phyloP scores from a whole-genome alignment of 2,888 invertebrate genomes.

The Cephus runcator region DNA sequence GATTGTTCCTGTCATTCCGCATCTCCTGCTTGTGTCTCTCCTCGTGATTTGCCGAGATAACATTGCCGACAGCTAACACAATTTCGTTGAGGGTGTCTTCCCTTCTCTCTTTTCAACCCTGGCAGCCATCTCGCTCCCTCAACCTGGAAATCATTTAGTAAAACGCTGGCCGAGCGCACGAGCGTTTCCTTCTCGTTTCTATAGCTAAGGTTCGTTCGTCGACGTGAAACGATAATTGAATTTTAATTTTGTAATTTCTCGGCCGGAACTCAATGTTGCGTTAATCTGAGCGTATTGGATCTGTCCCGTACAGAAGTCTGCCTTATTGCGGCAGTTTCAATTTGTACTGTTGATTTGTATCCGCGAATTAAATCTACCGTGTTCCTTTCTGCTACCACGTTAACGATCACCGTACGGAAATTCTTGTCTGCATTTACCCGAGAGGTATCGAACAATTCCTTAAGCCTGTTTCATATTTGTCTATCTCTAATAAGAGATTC shows the following conservation, averaged over 20 bases:
- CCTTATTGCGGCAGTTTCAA: conserved; percentile 12
- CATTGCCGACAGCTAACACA: conserved; percentile 40
- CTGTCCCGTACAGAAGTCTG: conserved; percentile 17
- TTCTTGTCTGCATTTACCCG: neutral
- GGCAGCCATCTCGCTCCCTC: neutral
- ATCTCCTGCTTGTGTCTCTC: conserved; percentile 32
- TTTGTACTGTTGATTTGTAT: conserved; percentile 24
- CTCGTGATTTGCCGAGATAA: conserved; percentile 40
- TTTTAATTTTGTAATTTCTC: conserved; percentile 52
- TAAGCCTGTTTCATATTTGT: neutral
- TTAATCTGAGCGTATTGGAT: conserved; percentile 26
- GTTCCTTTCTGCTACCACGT: neutral
- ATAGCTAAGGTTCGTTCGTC: neutral
- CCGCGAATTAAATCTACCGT: conserved; percentile 21
- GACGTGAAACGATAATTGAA: conserved; percentile 44
- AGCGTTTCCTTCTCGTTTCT: neutral
- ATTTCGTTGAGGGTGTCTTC: conserved; percentile 31
- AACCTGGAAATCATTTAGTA: conserved; percentile 34
- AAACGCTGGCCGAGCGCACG: conserved; percentile 28
- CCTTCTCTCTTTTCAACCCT: neutral
- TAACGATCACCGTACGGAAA: neutral
- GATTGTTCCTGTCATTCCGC: conserved; percentile 49
- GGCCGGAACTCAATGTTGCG: conserved; percentile 27
- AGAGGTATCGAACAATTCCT: neutral
- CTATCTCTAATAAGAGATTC: neutral